Evolutionary conservation across 2,888 invertebrate genomes (phyloP), one percentile per base, ranked within the genome.

Genomic region (Sinodicranocentrus sp.): DNA sequence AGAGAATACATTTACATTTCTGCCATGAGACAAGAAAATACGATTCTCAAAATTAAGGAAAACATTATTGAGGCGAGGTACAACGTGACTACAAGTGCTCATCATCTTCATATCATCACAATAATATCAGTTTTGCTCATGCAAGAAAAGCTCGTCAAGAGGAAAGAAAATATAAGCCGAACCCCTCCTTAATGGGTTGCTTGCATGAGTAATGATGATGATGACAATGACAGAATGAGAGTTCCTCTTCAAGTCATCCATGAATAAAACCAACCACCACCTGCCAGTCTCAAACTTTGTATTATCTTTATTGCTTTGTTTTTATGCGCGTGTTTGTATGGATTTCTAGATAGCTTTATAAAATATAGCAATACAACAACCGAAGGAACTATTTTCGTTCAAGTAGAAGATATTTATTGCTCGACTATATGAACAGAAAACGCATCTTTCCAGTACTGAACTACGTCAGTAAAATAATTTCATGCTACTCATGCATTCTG

Each of bases 201-300:
- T 82, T 76, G 82, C 82, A 82, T 82, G 82, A 82, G 76, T 82
- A 82, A 82, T 71, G 76, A 82, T 75, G 68, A 82, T 73, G 73
- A 82, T 82, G 82, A 73, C 73, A 80, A 72, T 80, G 80, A 75
- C 82, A 82, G 82, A 82, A 73, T 67, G 73, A 63, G 79, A 67
- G 73, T 82, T 82, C 48, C 82, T 80, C 67, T 57, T 82, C 82
- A 76, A 82, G 70, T 82, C 82, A 82, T 82, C 82, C 82, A 82
- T 82, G 82, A 82, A 75, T 63, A 71, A 63, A 52, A 25, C n/a
- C 15, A 19, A 44, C 25, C 23, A 73, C 80, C 82, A 82, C 75
- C 82, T 82, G 82, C 71, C 65, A 39, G 15, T 63, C 72, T 19
- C 33, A 33, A 33, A 33, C 5, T 6, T 3, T 33, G 33, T 10